phyloP scores from a whole-genome alignment of 2,888 invertebrate species.

The Chaetoderma sp. region DNA sequence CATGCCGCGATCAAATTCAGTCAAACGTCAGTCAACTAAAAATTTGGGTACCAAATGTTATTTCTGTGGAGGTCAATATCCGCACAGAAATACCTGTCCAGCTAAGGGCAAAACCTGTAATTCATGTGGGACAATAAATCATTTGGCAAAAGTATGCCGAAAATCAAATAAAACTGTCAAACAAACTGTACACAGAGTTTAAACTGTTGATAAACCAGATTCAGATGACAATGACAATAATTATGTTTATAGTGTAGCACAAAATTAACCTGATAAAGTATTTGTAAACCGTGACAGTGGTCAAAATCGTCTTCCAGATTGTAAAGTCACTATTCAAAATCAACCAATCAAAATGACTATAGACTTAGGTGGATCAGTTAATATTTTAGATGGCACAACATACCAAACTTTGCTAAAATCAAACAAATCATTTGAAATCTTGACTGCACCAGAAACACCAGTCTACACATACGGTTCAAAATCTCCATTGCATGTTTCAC shows the following conservation, averaged over 20 bases:
- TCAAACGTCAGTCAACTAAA: background rate
- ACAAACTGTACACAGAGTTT: too few relatives aligned
- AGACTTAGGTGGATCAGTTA: constrained; percentile 10
- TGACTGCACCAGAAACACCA: background rate
- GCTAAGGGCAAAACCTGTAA: constrained; percentile 9
- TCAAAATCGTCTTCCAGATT: background rate
- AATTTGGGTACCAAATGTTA: background rate
- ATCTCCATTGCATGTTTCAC: background rate
- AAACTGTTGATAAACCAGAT: too few relatives aligned
- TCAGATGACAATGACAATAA: background rate
- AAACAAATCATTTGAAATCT: background rate
- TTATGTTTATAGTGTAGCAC: background rate
- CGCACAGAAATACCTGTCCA: constrained; percentile 6
- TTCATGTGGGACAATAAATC: background rate
- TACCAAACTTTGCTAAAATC: background rate
- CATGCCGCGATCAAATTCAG: background rate
- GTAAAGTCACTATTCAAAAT: background rate
- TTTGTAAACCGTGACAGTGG: background rate
- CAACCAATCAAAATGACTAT: background rate
- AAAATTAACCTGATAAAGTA: too few relatives aligned
- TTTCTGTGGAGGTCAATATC: background rate
- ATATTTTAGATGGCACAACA: constrained; percentile 8
- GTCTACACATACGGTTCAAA: constrained; percentile 6
- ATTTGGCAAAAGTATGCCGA: constrained; percentile 2
- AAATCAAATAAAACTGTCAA: too few relatives aligned